Evolutionary conservation across 2,888 invertebrate species (phyloP), one percentile per base, ranked within the genome.

Genomic region (Nasonovia ribisnigri): DNA sequence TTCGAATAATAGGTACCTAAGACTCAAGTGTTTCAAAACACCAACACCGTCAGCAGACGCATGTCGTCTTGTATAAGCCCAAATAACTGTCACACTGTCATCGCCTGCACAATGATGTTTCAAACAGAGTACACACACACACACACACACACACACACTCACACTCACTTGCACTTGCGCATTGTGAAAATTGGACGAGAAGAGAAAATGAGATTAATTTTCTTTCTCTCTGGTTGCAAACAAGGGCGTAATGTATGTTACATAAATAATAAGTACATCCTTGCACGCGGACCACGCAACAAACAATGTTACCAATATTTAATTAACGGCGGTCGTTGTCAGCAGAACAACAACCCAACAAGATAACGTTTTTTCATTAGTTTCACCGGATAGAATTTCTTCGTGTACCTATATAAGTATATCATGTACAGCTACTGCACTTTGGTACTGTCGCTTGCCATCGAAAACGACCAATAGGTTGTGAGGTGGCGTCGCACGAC

Each of bases 121-220:
- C n/a, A 36, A 77, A 77, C 16, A 20, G n/a, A 3, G 5, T 16
- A 77, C 29, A 29, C n/a, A 36, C n/a, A 26, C 5, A 6, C 57
- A 42, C 20, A 29, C 43, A 29, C n/a, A 67, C 26, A 77, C 29
- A 29, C n/a, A 36, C n/a, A 26, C 5, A 6, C 57, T 29, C 20
- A 29, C 43, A 29, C n/a, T n/a, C n/a, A n/a, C n/a, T n/a, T n/a
- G 13, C 26, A 5, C 42, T 16, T 2, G 36, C 26, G 36, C 26
- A 13, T 13, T 29, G 57, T 43, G 54, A 26, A 89, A 88, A 89
- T 57, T 89, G 89, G 6, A 89, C 42, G 89, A 60, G 89, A 60
- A 89, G 89, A 60, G 89, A 60, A 89, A 89, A 89, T 13, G 57
- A 26, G 89, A 89, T 89, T 89, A 89, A 60, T 89, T 89, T 43